phyloP scores from a whole-genome alignment of 2,888 invertebrate genomes.

The Eristalinus sepulchralis region DNA sequence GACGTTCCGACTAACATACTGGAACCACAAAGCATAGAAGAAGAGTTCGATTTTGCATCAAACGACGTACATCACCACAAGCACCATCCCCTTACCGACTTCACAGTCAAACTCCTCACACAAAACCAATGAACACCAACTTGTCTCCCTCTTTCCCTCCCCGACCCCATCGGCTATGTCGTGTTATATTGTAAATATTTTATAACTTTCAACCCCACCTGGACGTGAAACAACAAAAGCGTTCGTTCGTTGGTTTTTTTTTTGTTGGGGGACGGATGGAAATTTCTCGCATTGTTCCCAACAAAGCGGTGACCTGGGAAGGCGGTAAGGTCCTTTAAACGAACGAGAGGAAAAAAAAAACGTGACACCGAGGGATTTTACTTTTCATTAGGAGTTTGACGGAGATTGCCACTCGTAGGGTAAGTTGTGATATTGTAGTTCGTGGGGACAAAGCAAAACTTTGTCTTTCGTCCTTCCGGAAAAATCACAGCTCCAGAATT shows the following conservation, averaged over 20 bases:
- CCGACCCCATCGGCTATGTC: not conserved
- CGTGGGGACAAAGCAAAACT: no score
- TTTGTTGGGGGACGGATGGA: not conserved
- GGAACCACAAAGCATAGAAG: no score
- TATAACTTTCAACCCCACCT: slow-evolving; percentile 17
- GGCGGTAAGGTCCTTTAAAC: not conserved
- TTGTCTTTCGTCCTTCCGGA: no score
- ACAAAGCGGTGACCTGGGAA: not conserved
- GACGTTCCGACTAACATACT: no score
- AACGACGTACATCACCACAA: no score
- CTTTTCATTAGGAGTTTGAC: not conserved
- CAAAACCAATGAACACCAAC: not conserved
- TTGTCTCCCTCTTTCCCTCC: not conserved
- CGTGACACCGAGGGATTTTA: slow-evolving; percentile 34
- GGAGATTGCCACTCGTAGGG: not conserved
- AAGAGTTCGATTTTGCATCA: no score
- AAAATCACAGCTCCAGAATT: not conserved
- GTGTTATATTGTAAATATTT: slow-evolving; percentile 56
- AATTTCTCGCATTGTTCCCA: slow-evolving; percentile 18
- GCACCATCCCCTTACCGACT: no score
- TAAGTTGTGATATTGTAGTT: slow-evolving; percentile 5
- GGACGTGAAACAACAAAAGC: not conserved
- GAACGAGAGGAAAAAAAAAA: not conserved
- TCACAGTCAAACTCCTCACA: no score
- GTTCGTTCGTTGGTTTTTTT: not conserved